Evolutionary conservation across 2,113 vertebrate genomes (phyloP).

Genomic region (Hiodon tergisus): DNA sequence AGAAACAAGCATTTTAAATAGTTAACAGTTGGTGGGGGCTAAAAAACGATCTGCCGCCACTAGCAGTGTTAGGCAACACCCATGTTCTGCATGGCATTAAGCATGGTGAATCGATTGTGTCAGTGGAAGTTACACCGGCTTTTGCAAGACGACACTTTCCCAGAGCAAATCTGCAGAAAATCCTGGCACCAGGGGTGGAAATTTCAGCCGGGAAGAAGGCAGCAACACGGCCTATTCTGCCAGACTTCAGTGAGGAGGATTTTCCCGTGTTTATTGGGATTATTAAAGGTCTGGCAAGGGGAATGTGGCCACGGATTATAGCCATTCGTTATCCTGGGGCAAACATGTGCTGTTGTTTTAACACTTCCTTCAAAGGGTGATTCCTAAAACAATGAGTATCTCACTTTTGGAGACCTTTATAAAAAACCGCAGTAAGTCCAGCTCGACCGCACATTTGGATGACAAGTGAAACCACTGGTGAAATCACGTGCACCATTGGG

Average conservation of each 20-base stretch:
- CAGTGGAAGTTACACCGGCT: conserved; percentile 71
- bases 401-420: too few relatives aligned
- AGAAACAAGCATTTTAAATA: too few relatives aligned
- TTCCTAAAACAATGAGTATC: too few relatives aligned
- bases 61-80: conserved; percentile 42
- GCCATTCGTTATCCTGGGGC: too few relatives aligned
- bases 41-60: conserved; percentile 32
- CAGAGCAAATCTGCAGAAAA: conserved; percentile 70
- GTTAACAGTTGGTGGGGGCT: too few relatives aligned
- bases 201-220: conserved; percentile 51
- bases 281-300: conserved; percentile 51
- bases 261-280: conserved; percentile 55
- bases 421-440: too few relatives aligned
- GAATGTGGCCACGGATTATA: conserved; percentile 39
- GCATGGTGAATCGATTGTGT: conserved; percentile 76
- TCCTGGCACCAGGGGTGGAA: conserved; percentile 55
- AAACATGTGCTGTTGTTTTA: too few relatives aligned
- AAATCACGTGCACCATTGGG: too few relatives aligned
- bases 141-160: conserved; percentile 74
- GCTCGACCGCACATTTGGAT: too few relatives aligned
- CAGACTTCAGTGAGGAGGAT: conserved; percentile 53
- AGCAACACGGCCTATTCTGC: conserved; percentile 37
- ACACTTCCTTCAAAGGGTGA: too few relatives aligned
- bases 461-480: too few relatives aligned
- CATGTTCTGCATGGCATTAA: conserved; percentile 47